Evolutionary conservation across 1,140 invertebrate species (phyloP), one percentile per base, ranked within the genome.

Genomic region (Limonius californicus): DNA sequence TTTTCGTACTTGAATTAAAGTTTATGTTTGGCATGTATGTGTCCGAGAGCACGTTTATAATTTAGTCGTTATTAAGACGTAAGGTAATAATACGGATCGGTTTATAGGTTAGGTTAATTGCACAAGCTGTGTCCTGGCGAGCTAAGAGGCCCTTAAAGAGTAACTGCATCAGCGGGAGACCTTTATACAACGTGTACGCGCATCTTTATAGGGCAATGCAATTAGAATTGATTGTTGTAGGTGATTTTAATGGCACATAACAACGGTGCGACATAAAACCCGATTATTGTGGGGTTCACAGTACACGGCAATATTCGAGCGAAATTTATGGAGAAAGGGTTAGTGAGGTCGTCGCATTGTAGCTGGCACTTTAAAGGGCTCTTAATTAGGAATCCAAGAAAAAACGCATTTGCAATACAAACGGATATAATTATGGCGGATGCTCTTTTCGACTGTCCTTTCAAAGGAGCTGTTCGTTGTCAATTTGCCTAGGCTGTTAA

Each of bases 151-250:
- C 68, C 66, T 70, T 71, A 70, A 71, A 71, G 66, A 68, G 70
- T 69, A 64, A 67, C 67, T 68, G 56, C 62, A 67, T 67, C 71
- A 68, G 70, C 67, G 66, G 69, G 67, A 66, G 66, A 62, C 64
- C 70, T 75, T 72, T 74, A 70, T 73, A 68, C 57, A 45, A 57
- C 69, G 57, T 65, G 64, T 66, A 70, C 64, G 62, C 66, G 47
- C 62, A 62, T 66, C 66, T 73, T 73, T 73, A 75, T 74, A 72
- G 69, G 66, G 70, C 69, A 68, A 68, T 69, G 73, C 73, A 75
- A 75, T 75, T 74, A 75, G 70, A 74, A 75, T 72, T 73, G 73
- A 75, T 75, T 73, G 73, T 73, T 70, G 67, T 70, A 74, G 73
- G 72, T 73, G 73, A 74, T 74, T 75, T 73, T 73, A 72, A 68